Evolutionary conservation across 2,113 vertebrate species (phyloP).

Genomic region (Oreotrochilus melanogaster): DNA sequence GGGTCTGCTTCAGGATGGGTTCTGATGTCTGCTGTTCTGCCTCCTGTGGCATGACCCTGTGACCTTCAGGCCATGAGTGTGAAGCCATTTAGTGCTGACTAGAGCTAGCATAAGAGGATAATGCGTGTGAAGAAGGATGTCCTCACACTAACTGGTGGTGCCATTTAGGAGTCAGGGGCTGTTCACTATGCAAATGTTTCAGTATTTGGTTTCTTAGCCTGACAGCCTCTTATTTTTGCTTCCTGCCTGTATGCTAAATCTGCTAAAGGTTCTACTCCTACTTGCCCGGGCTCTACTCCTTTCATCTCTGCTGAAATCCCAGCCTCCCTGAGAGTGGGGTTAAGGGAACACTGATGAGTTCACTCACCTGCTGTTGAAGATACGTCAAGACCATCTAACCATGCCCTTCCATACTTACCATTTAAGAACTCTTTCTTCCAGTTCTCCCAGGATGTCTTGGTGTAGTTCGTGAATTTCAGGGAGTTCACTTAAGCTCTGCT

Average conservation of each 20-base stretch:
- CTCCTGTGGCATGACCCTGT: not conserved
- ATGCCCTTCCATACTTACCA: constrained; percentile 85
- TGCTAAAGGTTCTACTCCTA: not conserved
- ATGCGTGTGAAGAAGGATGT: not conserved
- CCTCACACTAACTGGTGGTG: not conserved
- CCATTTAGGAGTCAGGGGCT: not conserved
- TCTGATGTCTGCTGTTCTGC: not conserved
- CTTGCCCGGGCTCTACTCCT: not conserved
- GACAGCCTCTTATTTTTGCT: not conserved
- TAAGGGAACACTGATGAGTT: not conserved
- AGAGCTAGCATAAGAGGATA: not conserved
- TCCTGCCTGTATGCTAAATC: not conserved
- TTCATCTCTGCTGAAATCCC: not conserved
- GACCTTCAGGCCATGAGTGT: not conserved
- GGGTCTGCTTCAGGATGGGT: not conserved
- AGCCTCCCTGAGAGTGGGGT: not conserved
- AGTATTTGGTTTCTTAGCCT: not conserved
- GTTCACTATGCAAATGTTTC: not conserved
- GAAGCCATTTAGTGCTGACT: not conserved
- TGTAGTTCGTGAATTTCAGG: constrained; percentile 88
- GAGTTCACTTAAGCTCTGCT: constrained; percentile 86
- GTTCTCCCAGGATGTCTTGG: constrained; percentile 84
- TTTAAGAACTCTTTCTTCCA: constrained; percentile 85
- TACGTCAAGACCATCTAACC: not conserved
- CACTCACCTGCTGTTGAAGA: not conserved